Conservation (phyloP, 2,888 invertebrate species). For the Psococerastis gibbosa region DNA sequence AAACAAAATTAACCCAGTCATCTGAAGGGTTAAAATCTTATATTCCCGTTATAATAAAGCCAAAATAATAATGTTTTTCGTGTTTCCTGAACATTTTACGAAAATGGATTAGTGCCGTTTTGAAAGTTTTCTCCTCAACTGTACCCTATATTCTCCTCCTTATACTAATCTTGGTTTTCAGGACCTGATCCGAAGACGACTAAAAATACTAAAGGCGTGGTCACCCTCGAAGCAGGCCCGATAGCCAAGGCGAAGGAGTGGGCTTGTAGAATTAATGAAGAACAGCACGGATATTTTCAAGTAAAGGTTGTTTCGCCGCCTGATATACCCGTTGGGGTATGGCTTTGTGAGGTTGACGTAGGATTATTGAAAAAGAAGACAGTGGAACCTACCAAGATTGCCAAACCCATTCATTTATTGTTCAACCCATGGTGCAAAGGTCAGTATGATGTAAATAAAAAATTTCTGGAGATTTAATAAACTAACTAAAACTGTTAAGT, state of each 20-base stretch:
- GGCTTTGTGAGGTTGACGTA: neutral
- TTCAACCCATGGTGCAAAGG: constrained; percentile 74
- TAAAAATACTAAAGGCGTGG: neutral
- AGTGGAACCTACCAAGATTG: constrained; percentile 32
- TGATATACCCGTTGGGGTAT: neutral
- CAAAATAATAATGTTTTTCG: too few species aligned
- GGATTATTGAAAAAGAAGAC: neutral
- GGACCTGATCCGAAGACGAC: neutral
- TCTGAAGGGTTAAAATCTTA: too few species aligned
- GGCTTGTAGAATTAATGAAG: neutral
- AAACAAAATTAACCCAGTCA: too few species aligned
- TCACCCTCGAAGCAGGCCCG: neutral
- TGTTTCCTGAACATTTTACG: too few species aligned
- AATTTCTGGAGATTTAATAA: neutral
- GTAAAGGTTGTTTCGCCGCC: neutral
- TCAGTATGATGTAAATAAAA: constrained; percentile 23
- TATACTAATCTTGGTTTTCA: neutral
- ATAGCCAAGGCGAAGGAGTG: neutral
- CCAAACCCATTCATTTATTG: constrained; percentile 49
- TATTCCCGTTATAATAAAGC: too few species aligned
- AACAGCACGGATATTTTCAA: neutral
- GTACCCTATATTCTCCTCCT: too few species aligned
- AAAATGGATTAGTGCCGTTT: too few species aligned
- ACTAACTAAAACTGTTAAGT: constrained; percentile 1
- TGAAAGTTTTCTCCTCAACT: too few species aligned